Evolutionary conservation across 2,888 invertebrate species (phyloP).

Genomic region (Hylaea fasciaria): DNA sequence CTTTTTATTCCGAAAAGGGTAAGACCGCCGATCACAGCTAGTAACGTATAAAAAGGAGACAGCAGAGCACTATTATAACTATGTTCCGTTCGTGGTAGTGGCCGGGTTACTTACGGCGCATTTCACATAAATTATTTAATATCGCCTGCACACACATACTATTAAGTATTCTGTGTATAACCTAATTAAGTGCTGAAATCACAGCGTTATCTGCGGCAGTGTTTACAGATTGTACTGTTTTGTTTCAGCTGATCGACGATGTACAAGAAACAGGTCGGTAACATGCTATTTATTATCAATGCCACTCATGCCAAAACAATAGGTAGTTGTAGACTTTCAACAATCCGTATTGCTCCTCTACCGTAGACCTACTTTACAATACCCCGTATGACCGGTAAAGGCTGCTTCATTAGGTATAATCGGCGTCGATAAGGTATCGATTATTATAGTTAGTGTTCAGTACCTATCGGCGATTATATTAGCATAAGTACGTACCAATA

Average conservation of each 20-base stretch:
- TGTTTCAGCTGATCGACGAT: constrained; percentile 69
- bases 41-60: too few relatives aligned
- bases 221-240: constrained; percentile 34
- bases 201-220: neutral
- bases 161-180: too few relatives aligned
- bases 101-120: too few relatives aligned
- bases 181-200: too few relatives aligned
- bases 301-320: neutral
- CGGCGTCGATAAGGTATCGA: constrained; percentile 23
- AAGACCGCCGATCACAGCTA: too few relatives aligned
- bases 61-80: too few relatives aligned
- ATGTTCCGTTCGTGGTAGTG: too few relatives aligned
- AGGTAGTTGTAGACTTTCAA: too few relatives aligned
- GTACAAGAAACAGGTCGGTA: constrained; percentile 66
- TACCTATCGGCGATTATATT: neutral
- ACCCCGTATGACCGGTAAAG: constrained; percentile 2
- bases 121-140: too few relatives aligned
- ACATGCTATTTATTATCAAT: neutral
- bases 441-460: neutral
- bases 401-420: constrained; percentile 14
- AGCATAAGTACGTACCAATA: neutral
- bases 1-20: too few relatives aligned
- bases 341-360: too few relatives aligned
- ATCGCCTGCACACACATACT: too few relatives aligned
- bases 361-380: neutral